Evolutionary conservation across 1,140 invertebrate genomes (phyloP).

Genomic region (Aphaenogaster ashmeadi): DNA sequence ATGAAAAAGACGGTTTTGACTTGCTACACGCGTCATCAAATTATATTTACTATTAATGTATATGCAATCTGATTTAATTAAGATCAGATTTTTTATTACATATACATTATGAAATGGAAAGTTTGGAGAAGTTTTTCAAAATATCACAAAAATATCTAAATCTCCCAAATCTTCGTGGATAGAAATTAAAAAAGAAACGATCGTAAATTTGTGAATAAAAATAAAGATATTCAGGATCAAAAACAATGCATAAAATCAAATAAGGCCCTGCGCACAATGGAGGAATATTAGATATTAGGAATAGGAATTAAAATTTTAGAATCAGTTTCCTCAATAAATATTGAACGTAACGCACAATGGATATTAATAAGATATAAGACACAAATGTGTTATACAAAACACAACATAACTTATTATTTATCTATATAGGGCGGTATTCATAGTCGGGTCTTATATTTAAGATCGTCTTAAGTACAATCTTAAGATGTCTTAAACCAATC

Average conservation of each 20-base stretch:
- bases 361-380: too few species aligned
- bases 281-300: too few species aligned
- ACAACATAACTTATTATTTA: too few species aligned
- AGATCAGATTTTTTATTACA: not conserved
- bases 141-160: not conserved
- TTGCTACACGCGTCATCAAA: not conserved
- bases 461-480: too few species aligned
- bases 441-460: too few species aligned
- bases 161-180: not conserved
- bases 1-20: not conserved
- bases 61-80: not conserved
- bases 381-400: too few species aligned
- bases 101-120: not conserved
- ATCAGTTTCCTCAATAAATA: too few species aligned
- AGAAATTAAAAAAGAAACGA: not conserved
- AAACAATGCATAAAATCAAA: not conserved
- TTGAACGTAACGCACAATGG: too few species aligned
- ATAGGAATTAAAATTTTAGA: too few species aligned
- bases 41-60: constrained; percentile 1
- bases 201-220: not conserved
- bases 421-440: too few species aligned
- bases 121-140: not conserved
- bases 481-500: too few species aligned
- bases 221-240: not conserved
- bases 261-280: too few species aligned